A percentile compares a stretch with the other conserved stretches of the same genome.
Evolutionary conservation across 1,140 invertebrate species (phyloP).

Genomic region (Calephelis virginiensis): DNA sequence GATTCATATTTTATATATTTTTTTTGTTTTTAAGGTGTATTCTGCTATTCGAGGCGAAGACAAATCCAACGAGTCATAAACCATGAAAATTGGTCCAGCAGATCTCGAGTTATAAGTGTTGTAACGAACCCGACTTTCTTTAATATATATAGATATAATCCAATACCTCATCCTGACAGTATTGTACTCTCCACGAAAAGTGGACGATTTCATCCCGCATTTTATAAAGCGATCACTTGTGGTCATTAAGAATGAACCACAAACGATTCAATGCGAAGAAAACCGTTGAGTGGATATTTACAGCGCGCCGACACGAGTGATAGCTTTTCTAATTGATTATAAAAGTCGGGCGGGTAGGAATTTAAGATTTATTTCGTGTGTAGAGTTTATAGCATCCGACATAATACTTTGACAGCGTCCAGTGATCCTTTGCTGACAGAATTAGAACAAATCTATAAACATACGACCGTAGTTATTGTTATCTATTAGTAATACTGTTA

Average conservation of each 20-base stretch:
- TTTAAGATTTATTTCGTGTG: constrained; percentile 51
- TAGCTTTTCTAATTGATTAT: constrained; percentile 60
- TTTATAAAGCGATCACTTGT: constrained; percentile 1
- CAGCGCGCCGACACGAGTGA: constrained; percentile 39
- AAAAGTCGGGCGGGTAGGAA: constrained; percentile 55
- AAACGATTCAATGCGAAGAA: constrained; percentile 44
- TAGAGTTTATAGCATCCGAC: constrained; percentile 22
- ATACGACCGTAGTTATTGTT: constrained; percentile 33
- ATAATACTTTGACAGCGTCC: constrained; percentile 25
- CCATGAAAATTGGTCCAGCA: too few relatives aligned
- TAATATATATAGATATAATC: too few relatives aligned
- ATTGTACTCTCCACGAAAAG: too few relatives aligned
- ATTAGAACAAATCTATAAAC: constrained; percentile 39
- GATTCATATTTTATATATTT: too few relatives aligned
- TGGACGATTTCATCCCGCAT: neutral
- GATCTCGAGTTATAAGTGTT: too few relatives aligned
- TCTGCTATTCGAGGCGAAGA: too few relatives aligned
- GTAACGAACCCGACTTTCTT: too few relatives aligned
- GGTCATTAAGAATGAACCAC: constrained; percentile 25
- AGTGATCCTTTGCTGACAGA: constrained; percentile 30
- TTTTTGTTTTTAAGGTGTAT: too few relatives aligned
- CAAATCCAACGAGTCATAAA: too few relatives aligned
- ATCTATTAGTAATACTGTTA: constrained; percentile 27
- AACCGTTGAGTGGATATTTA: constrained; percentile 48
- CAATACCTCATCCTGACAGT: too few relatives aligned